phyloP scores from a whole-genome alignment of 1,140 invertebrate species.

The Leptopilina boulardi region DNA sequence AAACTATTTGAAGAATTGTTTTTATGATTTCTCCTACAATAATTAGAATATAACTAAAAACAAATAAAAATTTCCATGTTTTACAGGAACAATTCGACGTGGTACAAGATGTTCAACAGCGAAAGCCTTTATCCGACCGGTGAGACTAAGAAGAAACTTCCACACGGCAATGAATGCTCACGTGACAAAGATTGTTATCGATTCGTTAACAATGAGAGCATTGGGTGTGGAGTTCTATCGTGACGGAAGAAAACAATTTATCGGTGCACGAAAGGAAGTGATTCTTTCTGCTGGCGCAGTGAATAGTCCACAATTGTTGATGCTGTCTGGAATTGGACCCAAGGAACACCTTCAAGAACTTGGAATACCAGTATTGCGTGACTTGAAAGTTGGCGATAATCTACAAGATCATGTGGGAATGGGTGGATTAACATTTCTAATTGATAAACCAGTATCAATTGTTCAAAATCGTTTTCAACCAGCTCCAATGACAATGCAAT shows the following conservation, averaged over 20 bases:
- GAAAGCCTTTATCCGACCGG: conserved; percentile 90
- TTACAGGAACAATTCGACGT: conserved; percentile 83
- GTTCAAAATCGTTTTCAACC: conserved; percentile 85
- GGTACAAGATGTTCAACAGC: conserved; percentile 93
- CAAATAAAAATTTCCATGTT: not conserved
- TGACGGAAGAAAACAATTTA: conserved; percentile 80
- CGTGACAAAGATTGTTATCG: conserved; percentile 83
- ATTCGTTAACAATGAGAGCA: conserved; percentile 83
- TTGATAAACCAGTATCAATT: conserved; percentile 86
- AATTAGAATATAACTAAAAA: not conserved
- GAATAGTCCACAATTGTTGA: conserved; percentile 88
- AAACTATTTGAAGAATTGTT: too few species aligned
- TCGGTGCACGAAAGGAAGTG: conserved; percentile 85
- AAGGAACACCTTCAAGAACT: conserved; percentile 82
- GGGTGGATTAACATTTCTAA: conserved; percentile 87
- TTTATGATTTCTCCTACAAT: not conserved
- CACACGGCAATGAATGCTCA: conserved; percentile 87
- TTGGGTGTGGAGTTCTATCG: conserved; percentile 86
- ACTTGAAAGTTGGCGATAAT: conserved; percentile 87
- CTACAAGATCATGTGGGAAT: conserved; percentile 90
- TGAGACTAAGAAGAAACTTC: conserved; percentile 86
- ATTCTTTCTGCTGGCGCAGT: conserved; percentile 88
- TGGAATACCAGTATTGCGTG: conserved; percentile 83
- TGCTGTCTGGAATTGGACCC: conserved; percentile 92
- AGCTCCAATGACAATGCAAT: conserved; percentile 86